phyloP scores from a whole-genome alignment of 2,797 vertebrate genomes.

The Mergus octosetaceus region DNA sequence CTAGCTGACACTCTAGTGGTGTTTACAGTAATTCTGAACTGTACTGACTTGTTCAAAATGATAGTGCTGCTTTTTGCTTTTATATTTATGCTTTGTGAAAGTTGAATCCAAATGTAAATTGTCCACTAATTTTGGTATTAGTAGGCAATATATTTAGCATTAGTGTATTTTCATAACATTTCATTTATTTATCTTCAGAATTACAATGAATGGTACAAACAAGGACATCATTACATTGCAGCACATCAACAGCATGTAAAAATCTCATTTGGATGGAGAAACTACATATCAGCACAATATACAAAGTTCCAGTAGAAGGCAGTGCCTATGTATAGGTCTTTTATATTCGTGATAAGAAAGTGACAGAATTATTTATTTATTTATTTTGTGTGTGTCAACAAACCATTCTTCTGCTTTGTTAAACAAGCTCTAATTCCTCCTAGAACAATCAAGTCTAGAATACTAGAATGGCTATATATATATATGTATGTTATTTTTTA shows the following conservation, averaged over 20 bases:
- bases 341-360: neutral
- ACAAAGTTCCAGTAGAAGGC: neutral
- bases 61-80: neutral
- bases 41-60: neutral
- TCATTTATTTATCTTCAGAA: neutral
- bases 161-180: neutral
- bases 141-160: neutral
- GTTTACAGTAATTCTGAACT: neutral
- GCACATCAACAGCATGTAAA: neutral
- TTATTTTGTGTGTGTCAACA: neutral
- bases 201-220: neutral
- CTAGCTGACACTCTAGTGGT: neutral
- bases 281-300: neutral
- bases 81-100: neutral
- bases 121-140: neutral
- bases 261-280: neutral
- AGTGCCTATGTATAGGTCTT: neutral
- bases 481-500: neutral
- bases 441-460: neutral
- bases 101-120: rapidly evolving
- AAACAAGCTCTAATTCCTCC: neutral
- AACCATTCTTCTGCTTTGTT: neutral
- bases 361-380: neutral
- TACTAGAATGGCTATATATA: neutral
- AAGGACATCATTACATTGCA: neutral